phyloP scores from a whole-genome alignment of 2,888 invertebrate genomes.

The Euclidia mi region DNA sequence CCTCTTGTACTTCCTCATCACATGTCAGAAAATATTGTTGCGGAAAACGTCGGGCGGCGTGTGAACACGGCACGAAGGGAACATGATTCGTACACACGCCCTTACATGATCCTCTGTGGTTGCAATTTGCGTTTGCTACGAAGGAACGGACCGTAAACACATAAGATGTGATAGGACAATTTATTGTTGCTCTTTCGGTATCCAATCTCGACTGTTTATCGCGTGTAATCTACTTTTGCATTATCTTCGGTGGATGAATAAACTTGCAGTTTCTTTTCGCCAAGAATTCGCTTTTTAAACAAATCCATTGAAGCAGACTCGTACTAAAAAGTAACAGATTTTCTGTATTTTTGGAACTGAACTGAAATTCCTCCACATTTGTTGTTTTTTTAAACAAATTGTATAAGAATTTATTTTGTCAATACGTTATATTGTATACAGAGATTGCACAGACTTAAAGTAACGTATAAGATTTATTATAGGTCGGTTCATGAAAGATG shows the following conservation, averaged over 20 bases:
- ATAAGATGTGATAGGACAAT: slow-evolving; percentile 48
- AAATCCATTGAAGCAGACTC: too few species aligned
- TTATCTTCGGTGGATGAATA: slow-evolving; percentile 34
- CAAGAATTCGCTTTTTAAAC: too few species aligned
- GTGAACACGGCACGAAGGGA: not conserved
- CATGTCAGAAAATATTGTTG: not conserved
- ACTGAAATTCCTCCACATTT: too few species aligned
- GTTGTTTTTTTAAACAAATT: too few species aligned
- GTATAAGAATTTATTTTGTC: too few species aligned
- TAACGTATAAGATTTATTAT: too few species aligned
- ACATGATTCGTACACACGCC: slow-evolving; percentile 3
- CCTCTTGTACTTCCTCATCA: not conserved
- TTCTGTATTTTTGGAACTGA: too few species aligned
- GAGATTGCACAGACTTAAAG: too few species aligned
- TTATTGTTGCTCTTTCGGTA: slow-evolving; percentile 40
- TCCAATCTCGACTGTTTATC: slow-evolving; percentile 48
- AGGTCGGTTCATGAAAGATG: too few species aligned
- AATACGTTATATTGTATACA: too few species aligned
- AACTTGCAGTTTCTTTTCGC: not conserved
- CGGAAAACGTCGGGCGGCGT: not conserved
- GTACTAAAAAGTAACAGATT: too few species aligned
- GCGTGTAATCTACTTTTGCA: slow-evolving; percentile 37
- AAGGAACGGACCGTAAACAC: slow-evolving; percentile 43
- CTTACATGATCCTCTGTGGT: slow-evolving; percentile 31
- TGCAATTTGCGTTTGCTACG: slow-evolving; percentile 46